Evolutionary conservation across 2,888 invertebrate genomes (phyloP).

Genomic region (Nephrotoma flavescens): DNA sequence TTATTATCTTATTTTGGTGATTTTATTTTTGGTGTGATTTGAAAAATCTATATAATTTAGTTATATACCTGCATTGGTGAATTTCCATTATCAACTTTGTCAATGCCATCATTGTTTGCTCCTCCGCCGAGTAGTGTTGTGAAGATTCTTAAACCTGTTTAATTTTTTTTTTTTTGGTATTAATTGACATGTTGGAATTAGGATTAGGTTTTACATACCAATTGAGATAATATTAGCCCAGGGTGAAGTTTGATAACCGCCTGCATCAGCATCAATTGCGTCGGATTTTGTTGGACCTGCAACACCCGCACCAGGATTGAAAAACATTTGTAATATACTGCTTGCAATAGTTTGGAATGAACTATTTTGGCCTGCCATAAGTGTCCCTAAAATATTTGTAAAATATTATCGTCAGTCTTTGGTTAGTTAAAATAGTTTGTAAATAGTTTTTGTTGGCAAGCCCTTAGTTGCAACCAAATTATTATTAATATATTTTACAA

Average conservation of each 20-base stretch:
- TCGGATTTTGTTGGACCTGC: constrained; percentile 63
- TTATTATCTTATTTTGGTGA: background rate
- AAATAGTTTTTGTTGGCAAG: background rate
- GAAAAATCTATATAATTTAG: background rate
- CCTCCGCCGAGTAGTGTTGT: constrained; percentile 69
- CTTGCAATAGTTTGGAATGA: constrained; percentile 25
- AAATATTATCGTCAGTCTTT: background rate
- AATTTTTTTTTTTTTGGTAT: background rate
- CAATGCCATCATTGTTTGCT: constrained; percentile 65
- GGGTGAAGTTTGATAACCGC: constrained; percentile 54
- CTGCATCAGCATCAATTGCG: constrained; percentile 44
- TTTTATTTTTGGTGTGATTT: background rate
- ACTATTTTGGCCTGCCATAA: constrained; percentile 1
- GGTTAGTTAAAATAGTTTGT: background rate
- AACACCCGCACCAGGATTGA: constrained; percentile 47
- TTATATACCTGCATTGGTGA: constrained; percentile 71
- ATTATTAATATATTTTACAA: no score
- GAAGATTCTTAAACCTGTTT: constrained; percentile 56
- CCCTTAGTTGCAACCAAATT: constrained; percentile 13
- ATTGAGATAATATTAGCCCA: constrained; percentile 80
- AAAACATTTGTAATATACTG: constrained; percentile 77
- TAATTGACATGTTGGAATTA: background rate
- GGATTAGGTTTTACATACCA: constrained; percentile 26
- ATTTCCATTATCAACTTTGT: constrained; percentile 78
- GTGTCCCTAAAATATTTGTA: background rate